Conservation (phyloP, 2,888 invertebrate genomes). For the Drosophila macrospina region DNA sequence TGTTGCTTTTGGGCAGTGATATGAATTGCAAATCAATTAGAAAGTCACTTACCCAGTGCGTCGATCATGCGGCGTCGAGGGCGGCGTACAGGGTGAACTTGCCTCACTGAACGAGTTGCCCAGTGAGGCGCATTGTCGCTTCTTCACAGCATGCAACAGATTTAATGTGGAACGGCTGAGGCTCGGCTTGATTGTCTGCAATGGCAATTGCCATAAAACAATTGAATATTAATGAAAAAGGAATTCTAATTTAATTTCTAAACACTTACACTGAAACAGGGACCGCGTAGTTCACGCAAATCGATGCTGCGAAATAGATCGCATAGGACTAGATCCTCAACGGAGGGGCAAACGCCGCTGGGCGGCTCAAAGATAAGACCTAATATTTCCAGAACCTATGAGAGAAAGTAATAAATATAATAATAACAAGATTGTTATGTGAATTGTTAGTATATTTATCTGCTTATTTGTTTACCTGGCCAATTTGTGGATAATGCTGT, state of each 20-base stretch:
- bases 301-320: conserved; percentile 95
- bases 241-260: not conserved
- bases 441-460: not conserved
- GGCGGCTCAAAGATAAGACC: conserved; percentile 91
- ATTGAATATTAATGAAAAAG: no score
- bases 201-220: no score
- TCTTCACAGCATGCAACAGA: conserved; percentile 85
- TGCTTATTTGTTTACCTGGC: conserved; percentile 56
- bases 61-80: conserved; percentile 85
- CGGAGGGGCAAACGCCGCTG: conserved; percentile 89
- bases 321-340: conserved; percentile 92
- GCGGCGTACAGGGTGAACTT: conserved; percentile 85
- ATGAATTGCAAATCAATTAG: conserved; percentile 1
- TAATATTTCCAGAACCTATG: conserved; percentile 91
- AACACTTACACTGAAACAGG: conserved; percentile 90
- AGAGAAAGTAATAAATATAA: no score
- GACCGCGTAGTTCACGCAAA: conserved; percentile 94
- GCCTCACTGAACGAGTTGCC: conserved; percentile 85
- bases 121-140: conserved; percentile 85
- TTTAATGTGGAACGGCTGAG: conserved; percentile 85
- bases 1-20: conserved; percentile 33
- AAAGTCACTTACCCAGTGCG: conserved; percentile 83
- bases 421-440: not conserved
- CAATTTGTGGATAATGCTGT: conserved; percentile 90
- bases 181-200: conserved; percentile 85